Conservation (phyloP, 2,113 vertebrate genomes). For the Promerops cafer region DNA sequence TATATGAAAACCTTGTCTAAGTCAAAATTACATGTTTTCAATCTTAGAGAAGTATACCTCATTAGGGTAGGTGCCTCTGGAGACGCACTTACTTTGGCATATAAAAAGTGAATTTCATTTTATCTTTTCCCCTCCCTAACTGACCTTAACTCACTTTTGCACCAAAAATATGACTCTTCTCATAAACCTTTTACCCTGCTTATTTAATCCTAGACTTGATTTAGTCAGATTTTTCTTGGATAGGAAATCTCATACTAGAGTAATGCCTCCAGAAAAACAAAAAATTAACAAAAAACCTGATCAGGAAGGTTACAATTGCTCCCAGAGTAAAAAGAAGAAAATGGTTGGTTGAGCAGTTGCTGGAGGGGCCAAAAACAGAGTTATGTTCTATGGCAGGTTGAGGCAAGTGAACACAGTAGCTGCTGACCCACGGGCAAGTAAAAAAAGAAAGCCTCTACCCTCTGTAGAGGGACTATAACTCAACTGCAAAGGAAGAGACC, state of each 20-base stretch:
- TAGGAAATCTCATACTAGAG: background rate
- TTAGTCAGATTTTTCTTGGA: background rate
- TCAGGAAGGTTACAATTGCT: background rate
- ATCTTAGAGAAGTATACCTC: background rate
- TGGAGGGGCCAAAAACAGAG: background rate
- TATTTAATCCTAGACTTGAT: background rate
- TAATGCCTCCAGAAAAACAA: background rate
- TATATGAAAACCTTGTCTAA: background rate
- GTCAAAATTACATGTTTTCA: background rate
- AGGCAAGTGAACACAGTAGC: background rate
- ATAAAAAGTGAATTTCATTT: background rate
- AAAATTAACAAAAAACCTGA: background rate
- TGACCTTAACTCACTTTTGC: background rate
- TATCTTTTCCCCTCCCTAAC: background rate
- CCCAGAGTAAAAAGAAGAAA: background rate
- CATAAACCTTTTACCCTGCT: background rate
- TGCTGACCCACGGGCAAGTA: background rate
- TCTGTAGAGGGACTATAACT: background rate
- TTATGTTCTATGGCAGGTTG: background rate
- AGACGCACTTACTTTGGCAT: background rate
- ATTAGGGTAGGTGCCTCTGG: background rate
- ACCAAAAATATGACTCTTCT: background rate
- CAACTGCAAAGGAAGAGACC: background rate
- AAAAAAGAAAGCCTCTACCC: background rate
- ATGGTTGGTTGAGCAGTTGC: background rate